Percentiles rank a stretch among this genome's conserved stretches.
Conservation (phyloP, 2,113 vertebrate species). For the Micronycteris hirsuta region DNA sequence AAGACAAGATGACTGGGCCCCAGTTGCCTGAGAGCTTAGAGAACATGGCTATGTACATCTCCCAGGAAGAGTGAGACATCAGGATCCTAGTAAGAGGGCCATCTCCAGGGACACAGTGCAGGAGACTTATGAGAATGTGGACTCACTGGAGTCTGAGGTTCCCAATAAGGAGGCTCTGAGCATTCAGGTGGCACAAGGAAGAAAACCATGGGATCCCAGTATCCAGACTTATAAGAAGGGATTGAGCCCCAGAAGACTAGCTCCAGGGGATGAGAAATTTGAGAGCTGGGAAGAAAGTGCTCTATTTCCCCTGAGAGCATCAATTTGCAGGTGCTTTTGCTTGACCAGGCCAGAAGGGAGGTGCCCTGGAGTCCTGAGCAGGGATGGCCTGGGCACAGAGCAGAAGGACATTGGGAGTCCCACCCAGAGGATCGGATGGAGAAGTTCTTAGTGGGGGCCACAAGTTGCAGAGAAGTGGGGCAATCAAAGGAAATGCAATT, state of each 20-base stretch:
- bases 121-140: constrained; percentile 65
- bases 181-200: constrained; percentile 44
- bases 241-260: neutral
- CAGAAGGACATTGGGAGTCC: constrained; percentile 46
- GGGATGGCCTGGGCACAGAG: constrained; percentile 29
- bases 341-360: constrained; percentile 56
- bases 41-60: constrained; percentile 69
- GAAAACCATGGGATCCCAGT: constrained; percentile 50
- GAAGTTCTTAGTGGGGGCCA: neutral
- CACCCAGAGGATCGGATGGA: neutral
- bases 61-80: constrained; percentile 71
- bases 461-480: constrained; percentile 25
- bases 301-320: constrained; percentile 5
- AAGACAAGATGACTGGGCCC: constrained; percentile 70
- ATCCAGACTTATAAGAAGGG: constrained; percentile 39
- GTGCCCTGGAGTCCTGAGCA: constrained; percentile 67
- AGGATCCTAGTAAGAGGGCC: constrained; percentile 57
- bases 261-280: constrained; percentile 63
- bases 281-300: constrained; percentile 36
- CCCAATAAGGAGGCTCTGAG: constrained; percentile 43
- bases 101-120: constrained; percentile 61
- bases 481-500: constrained; percentile 32
- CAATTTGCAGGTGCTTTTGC: neutral
- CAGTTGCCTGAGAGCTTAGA: constrained; percentile 74
- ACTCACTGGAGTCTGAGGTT: constrained; percentile 57